phyloP scores from a whole-genome alignment of 2,888 invertebrate species.

The Rhodophaea formosa region DNA sequence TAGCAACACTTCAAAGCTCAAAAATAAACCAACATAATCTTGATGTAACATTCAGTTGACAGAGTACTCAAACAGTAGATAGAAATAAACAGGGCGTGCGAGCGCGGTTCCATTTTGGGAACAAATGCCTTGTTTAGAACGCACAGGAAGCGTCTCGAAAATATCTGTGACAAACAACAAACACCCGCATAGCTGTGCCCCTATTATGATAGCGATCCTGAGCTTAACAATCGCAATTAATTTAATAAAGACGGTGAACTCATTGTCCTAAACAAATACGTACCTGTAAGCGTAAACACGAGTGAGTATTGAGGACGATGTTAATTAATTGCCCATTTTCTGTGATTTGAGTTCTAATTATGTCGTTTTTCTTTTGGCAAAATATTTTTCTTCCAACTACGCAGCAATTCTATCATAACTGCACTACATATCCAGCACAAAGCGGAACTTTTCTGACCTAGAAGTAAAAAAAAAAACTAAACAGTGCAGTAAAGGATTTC shows the following conservation, averaged over 20 bases:
- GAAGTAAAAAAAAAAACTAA: too few species aligned
- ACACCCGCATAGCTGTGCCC: conserved; percentile 29
- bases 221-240: conserved; percentile 51
- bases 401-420: too few species aligned
- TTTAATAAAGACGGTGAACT: conserved; percentile 42
- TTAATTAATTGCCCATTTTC: not conserved
- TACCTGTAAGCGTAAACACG: conserved; percentile 30
- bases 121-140: conserved; percentile 46
- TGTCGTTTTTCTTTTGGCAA: too few species aligned
- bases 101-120: conserved; percentile 48
- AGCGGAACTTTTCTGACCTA: too few species aligned
- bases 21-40: conserved; percentile 31
- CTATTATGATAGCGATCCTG: conserved; percentile 35
- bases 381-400: too few species aligned
- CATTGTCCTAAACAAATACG: conserved; percentile 57
- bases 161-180: conserved; percentile 36
- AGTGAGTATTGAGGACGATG: not conserved
- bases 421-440: too few species aligned
- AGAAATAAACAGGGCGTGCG: conserved; percentile 51
- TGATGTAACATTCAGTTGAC: conserved; percentile 51
- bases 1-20: not conserved
- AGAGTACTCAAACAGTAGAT: conserved; percentile 52
- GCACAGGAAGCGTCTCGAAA: conserved; percentile 39
- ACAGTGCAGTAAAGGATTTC: too few species aligned
- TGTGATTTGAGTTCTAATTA: not conserved